Evolutionary conservation across 2,113 vertebrate species (phyloP).

Genomic region (Ciconia maguari): DNA sequence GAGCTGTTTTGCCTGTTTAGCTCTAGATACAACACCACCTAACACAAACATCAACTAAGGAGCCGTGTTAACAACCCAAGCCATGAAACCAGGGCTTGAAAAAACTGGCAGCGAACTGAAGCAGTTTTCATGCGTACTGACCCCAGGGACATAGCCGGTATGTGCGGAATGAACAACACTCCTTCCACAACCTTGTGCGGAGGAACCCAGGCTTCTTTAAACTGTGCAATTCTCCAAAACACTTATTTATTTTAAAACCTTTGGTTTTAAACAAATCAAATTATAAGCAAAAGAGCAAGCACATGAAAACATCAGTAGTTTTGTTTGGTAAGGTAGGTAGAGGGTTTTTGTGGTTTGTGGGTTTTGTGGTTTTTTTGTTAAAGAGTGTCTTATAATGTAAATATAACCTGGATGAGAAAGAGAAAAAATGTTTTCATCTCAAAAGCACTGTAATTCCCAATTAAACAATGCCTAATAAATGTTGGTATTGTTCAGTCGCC

Average conservation of each 20-base stretch:
- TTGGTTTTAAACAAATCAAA: not conserved
- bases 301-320: not conserved
- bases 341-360: not conserved
- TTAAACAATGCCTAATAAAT: constrained; percentile 24
- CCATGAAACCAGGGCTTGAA: not conserved
- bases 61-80: not conserved
- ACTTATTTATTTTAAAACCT: not conserved
- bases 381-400: not conserved
- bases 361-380: not conserved
- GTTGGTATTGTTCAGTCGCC: not conserved
- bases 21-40: not conserved
- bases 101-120: not conserved
- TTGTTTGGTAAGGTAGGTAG: not conserved
- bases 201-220: not conserved
- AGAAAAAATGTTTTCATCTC: constrained; percentile 47
- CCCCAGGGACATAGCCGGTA: not conserved
- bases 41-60: not conserved
- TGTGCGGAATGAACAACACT: rapidly evolving
- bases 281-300: not conserved
- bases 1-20: not conserved
- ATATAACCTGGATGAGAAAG: not conserved
- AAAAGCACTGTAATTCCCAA: constrained; percentile 43
- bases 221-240: not conserved
- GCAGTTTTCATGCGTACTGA: not conserved
- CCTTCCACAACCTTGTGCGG: not conserved